Conservation (phyloP, 2,797 vertebrate genomes). For the Eulemur albifrons region DNA sequence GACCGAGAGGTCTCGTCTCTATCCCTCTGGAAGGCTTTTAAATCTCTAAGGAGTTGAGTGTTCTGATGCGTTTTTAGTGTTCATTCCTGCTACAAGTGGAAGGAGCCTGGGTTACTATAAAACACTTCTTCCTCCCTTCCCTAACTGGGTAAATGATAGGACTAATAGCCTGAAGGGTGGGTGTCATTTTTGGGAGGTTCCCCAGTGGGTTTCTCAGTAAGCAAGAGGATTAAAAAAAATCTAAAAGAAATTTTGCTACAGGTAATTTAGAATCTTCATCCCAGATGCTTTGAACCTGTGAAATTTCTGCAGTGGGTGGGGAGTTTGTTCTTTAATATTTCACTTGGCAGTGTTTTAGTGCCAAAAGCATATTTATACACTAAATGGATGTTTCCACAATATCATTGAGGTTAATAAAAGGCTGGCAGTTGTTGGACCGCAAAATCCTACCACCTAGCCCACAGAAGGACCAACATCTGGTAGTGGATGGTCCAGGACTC, state of each 20-base stretch:
- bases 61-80: slow-evolving; percentile 37
- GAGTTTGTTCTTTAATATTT: slow-evolving; percentile 55
- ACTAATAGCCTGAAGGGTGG: neutral
- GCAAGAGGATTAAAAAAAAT: neutral
- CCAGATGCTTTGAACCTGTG: slow-evolving; percentile 3
- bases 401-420: slow-evolving; percentile 24
- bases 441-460: slow-evolving; percentile 2
- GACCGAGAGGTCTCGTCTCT: neutral
- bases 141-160: slow-evolving; percentile 27
- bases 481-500: neutral
- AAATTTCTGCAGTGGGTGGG: slow-evolving; percentile 43
- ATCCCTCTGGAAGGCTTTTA: neutral
- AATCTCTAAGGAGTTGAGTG: slow-evolving; percentile 49
- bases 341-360: slow-evolving; percentile 34
- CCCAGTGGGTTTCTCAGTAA: slow-evolving; percentile 21
- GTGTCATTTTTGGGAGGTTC: neutral
- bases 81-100: slow-evolving; percentile 77
- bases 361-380: neutral
- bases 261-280: slow-evolving; percentile 32
- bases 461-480: slow-evolving; percentile 28
- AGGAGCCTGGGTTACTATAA: slow-evolving; percentile 40
- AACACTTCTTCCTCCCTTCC: neutral
- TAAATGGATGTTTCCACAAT: slow-evolving; percentile 18
- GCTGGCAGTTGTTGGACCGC: slow-evolving; percentile 27
- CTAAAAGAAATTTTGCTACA: slow-evolving; percentile 38